A percentile compares a stretch with the other conserved stretches of the same genome.
Conservation (phyloP, 2,888 invertebrate genomes). For the Sinopyrophorus schimmeli region DNA sequence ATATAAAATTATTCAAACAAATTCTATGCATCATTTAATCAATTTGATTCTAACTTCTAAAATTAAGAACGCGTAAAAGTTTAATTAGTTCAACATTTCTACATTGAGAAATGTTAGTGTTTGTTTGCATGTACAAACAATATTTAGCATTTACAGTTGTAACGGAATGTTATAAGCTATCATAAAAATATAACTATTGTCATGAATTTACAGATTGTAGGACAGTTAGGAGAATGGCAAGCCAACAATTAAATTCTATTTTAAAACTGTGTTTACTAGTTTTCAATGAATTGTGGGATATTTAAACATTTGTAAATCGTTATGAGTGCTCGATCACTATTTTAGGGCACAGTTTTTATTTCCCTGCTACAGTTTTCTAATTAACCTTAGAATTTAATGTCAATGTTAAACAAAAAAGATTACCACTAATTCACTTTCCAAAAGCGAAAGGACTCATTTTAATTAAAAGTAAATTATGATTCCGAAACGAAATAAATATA, state of each 20-base stretch:
- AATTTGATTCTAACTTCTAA: no score
- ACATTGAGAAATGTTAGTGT: background rate
- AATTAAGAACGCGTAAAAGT: slow-evolving; percentile 39
- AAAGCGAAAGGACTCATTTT: background rate
- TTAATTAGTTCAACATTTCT: slow-evolving; percentile 2
- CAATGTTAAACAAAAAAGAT: background rate
- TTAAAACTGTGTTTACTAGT: slow-evolving; percentile 12
- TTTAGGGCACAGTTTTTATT: no score
- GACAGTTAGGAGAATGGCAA: slow-evolving; percentile 6
- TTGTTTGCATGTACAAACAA: background rate
- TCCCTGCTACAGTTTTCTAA: no score
- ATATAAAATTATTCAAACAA: no score
- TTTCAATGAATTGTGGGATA: slow-evolving; percentile 7
- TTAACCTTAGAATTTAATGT: slow-evolving; percentile 2
- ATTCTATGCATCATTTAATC: no score
- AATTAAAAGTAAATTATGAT: background rate
- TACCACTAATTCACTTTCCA: background rate
- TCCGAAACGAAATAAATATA: no score
- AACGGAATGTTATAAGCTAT: slow-evolving; percentile 9
- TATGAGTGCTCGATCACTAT: no score
- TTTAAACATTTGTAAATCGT: no score
- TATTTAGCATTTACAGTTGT: slow-evolving; percentile 14
- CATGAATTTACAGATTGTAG: slow-evolving; percentile 4
- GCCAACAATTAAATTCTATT: slow-evolving; percentile 3
- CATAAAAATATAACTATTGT: slow-evolving; percentile 3